Base-by-base conservation (phyloP, 2,113 vertebrate genomes). In the Rhizomys pruinosus region DNA sequence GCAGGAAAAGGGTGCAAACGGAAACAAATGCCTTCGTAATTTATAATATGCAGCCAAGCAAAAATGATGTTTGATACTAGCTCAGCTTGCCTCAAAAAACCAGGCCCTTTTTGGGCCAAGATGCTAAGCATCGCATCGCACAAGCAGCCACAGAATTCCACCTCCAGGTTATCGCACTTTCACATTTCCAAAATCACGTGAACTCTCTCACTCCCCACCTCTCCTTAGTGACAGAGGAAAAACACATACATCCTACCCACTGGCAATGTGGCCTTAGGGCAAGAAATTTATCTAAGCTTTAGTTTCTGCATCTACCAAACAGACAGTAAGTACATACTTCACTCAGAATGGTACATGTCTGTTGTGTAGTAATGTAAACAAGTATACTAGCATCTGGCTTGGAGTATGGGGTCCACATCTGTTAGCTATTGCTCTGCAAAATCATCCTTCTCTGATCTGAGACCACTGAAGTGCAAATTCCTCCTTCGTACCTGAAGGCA, bases 1-100 rank as follows among this genome's bases (percentile, higher is more conserved):
- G 90, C 91, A 97, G 96, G 96, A 97, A 98, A 98, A 97, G 86
- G 97, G 94, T 94, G 92, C 82, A 97, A 96, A 98, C 97, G 97
- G 97, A 97, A 96, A 93, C 72, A 97, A 97, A 96, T 93, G 77
- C 90, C 93, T 96, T 79, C 16, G 2, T 94, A n/a, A 94, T 97
- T 91, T 96, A 76, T 96, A 94, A 96, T 95, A n/a, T 47, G 89
- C 90, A 97, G 76, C 17, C n/a, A 94, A 96, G 11, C 27, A 95
- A 91, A 97, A 97, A 42, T 80, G 1, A 9, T 82, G 85, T 80
- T 94, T 97, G 76, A 89, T 96, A 82, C 2, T 59, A 44, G n/a
- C 34, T 79, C 63, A 96, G 61, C 44, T 97, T 96, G 92, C 86
- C 39, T 95, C 87, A 64, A 6, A 94, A 95, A 95, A 74, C 1